Conservation (phyloP, 1,140 invertebrate species). For the Zaprionus africanus region DNA sequence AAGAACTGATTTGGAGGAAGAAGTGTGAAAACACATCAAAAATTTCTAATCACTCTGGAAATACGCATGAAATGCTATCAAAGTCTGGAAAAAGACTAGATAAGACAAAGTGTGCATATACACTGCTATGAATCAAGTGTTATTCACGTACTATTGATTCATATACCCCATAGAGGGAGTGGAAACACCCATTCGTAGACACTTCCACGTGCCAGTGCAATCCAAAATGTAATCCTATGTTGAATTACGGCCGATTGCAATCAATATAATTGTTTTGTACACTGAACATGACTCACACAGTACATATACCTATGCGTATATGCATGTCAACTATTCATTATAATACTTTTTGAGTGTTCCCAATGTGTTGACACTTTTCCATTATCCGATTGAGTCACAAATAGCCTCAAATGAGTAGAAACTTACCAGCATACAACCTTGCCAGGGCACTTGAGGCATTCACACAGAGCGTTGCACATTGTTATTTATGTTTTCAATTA, state of each 20-base stretch:
- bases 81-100: background rate
- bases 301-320: background rate
- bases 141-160: conserved; percentile 4
- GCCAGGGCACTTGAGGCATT: conserved; percentile 77
- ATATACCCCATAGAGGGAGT: background rate
- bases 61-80: background rate
- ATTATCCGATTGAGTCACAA: conserved; percentile 37
- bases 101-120: background rate
- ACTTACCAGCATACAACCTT: conserved; percentile 81
- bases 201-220: background rate
- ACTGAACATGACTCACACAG: conserved; percentile 1
- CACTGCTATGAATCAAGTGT: background rate
- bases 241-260: background rate
- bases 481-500: conserved; percentile 29
- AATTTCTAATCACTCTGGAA: background rate
- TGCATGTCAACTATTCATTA: background rate
- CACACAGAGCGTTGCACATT: conserved; percentile 76
- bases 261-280: background rate
- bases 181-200: background rate
- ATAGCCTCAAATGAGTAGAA: background rate
- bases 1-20: background rate
- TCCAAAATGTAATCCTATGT: background rate
- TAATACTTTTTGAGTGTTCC: background rate
- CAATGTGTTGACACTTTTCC: conserved; percentile 13
- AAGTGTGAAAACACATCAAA: background rate